These are phyloP conservation scores for Hydra vulgaris DNA, from an alignment of 30 jellyfish, hydroid and myxozoan genomes.

Conservation along the genomic window DNA sequence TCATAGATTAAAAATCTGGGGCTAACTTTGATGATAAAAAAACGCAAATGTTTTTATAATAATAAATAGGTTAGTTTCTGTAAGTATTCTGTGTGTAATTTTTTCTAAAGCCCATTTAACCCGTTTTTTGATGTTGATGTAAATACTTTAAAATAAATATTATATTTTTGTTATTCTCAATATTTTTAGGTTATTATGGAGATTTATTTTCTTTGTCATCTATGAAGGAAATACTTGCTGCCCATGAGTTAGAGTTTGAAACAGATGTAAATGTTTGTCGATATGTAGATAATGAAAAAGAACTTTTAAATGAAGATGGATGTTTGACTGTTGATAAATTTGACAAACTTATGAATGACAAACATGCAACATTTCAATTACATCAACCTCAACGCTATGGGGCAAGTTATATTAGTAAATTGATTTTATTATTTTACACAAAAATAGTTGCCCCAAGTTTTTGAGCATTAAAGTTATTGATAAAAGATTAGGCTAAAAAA, in stretches of 20 bases:
- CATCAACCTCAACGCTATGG: constrained; percentile 92
- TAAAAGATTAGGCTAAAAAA: too few relatives aligned
- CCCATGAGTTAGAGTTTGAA: constrained; percentile 46
- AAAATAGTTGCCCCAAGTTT: neutral
- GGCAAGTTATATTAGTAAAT: constrained; percentile 36
- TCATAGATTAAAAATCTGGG: too few relatives aligned
- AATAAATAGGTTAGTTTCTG: too few relatives aligned
- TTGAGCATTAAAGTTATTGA: too few relatives aligned
- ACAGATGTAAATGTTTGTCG: constrained; percentile 69
- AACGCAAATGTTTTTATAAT: too few relatives aligned
- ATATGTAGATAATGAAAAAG: constrained; percentile 70
- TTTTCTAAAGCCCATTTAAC: too few relatives aligned
- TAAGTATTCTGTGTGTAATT: too few relatives aligned
- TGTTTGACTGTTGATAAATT: constrained; percentile 20
- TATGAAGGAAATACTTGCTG: constrained; percentile 30
- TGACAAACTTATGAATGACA: constrained; percentile 47
- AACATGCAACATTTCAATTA: constrained; percentile 72
- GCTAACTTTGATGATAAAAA: too few relatives aligned
- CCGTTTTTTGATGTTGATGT: too few relatives aligned
- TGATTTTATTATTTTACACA: neutral
- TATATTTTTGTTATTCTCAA: neutral
- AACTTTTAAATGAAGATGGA: constrained; percentile 64
- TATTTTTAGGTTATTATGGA: constrained; percentile 42
- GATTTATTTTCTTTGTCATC: constrained; percentile 32
- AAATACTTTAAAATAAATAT: too few relatives aligned